Base-by-base conservation (phyloP, 1,140 invertebrate genomes). In the Copidosoma floridanum region DNA sequence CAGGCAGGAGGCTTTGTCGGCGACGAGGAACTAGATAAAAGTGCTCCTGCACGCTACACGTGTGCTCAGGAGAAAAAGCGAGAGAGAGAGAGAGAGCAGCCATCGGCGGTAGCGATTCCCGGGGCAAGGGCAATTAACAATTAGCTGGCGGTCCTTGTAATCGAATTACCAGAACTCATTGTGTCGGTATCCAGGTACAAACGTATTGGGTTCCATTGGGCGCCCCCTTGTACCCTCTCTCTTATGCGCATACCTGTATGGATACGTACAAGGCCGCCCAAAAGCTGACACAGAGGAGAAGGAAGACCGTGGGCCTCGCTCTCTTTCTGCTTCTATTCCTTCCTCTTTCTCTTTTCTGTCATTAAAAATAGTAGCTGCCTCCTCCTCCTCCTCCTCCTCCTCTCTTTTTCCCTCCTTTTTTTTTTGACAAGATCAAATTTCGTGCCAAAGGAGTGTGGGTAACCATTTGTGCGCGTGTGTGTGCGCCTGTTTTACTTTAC, bases 81-180 rank as follows among this genome's bases (percentile, higher is more conserved):
- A n/a, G n/a, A n/a, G n/a, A n/a, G n/a, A n/a, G n/a, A n/a, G n/a
- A n/a, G n/a, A n/a, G n/a, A n/a, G n/a, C 43, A 21, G 37, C 37
- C 18, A 23, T 23, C 56, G n/a, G n/a, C n/a, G n/a, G n/a, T n/a
- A n/a, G n/a, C n/a, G n/a, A n/a, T n/a, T n/a, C 65, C 57, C 69
- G 62, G 65, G 71, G 70, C n/a, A n/a, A 69, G 72, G 74, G 75
- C 76, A 80, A 80, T 80, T 80, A 79, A 79, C 78, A 80, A 80
- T 80, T 80, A 80, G 76, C 76, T 72, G 76, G 77, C 78, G 78
- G 78, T 79, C 71, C 78, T 79, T 80, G 77, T 80, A 80, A 80
- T 80, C 78, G 74, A 80, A 80, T 79, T 80, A 80, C 78, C 69
- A 56, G 66, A 65, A 50, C 70, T 63, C 78, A 60, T 60, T 60